Conservation (phyloP, 1,140 invertebrate genomes). For the Drosophila littoralis region DNA sequence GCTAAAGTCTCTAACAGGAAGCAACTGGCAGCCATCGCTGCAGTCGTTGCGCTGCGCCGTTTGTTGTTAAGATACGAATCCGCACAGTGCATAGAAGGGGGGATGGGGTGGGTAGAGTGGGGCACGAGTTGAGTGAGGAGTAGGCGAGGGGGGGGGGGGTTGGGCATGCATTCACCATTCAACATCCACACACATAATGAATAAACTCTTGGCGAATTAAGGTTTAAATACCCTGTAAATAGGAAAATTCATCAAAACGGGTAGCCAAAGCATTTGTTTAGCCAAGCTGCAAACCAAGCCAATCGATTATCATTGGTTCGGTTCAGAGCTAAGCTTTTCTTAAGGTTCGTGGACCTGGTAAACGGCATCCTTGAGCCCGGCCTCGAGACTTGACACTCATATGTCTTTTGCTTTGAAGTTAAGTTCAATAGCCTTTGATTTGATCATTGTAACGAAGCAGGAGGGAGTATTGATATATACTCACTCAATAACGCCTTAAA, state of each 20-base stretch:
- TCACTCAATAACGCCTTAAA: too few species aligned
- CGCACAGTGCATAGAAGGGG: background rate
- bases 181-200: conserved; percentile 46
- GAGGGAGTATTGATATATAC: too few species aligned
- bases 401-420: too few species aligned
- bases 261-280: background rate
- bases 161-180: conserved; percentile 4
- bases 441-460: too few species aligned
- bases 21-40: conserved; percentile 43
- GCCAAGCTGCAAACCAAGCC: background rate
- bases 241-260: background rate
- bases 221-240: conserved; percentile 26
- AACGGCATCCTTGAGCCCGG: too few species aligned
- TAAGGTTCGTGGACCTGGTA: too few species aligned
- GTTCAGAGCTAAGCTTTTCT: too few species aligned
- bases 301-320: background rate
- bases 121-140: background rate
- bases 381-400: too few species aligned
- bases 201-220: conserved; percentile 51
- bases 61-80: conserved; percentile 38
- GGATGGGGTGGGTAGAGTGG: background rate
- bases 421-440: too few species aligned
- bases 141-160: background rate
- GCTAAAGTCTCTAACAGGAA: conserved; percentile 47
- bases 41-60: conserved; percentile 6